These are phyloP conservation scores for Venusia cambrica DNA, from an alignment of 2,888 invertebrate species.

Conservation along the genomic window DNA sequence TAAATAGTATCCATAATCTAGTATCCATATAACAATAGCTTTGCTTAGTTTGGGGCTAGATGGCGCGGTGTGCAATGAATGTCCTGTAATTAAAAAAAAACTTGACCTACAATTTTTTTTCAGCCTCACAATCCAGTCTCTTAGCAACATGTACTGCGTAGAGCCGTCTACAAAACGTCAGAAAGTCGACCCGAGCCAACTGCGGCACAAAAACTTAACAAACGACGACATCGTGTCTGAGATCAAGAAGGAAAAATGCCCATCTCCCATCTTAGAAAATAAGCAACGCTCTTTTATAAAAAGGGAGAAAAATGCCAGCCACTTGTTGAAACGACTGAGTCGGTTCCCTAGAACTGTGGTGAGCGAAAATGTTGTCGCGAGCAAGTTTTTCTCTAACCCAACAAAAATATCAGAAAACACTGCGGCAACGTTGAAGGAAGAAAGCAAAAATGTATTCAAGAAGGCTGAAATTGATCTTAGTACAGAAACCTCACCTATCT, in stretches of 20 bases:
- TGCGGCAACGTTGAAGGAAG: constrained; percentile 31
- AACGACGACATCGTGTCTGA: constrained; percentile 37
- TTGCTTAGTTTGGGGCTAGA: no score
- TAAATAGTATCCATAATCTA: no score
- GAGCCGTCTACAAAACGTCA: constrained; percentile 58
- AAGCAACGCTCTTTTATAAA: constrained; percentile 63
- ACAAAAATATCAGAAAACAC: constrained; percentile 13
- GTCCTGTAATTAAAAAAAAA: no score
- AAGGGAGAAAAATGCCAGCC: constrained; percentile 47
- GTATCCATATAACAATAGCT: no score
- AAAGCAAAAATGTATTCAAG: constrained; percentile 41
- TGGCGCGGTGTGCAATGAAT: no score
- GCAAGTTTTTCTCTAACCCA: constrained; percentile 75
- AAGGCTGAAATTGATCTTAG: not conserved
- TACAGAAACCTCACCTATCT: not conserved
- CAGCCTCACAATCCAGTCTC: constrained; percentile 67
- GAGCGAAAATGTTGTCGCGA: constrained; percentile 74
- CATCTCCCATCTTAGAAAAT: constrained; percentile 73
- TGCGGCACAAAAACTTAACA: constrained; percentile 35
- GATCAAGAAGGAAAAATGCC: constrained; percentile 52
- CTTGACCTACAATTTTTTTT: no score
- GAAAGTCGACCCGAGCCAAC: constrained; percentile 39
- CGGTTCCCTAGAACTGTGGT: constrained; percentile 73
- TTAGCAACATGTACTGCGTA: constrained; percentile 68
- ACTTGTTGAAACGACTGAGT: constrained; percentile 69